Conservation (phyloP, 2,113 vertebrate species). For the Castor canadensis region DNA sequence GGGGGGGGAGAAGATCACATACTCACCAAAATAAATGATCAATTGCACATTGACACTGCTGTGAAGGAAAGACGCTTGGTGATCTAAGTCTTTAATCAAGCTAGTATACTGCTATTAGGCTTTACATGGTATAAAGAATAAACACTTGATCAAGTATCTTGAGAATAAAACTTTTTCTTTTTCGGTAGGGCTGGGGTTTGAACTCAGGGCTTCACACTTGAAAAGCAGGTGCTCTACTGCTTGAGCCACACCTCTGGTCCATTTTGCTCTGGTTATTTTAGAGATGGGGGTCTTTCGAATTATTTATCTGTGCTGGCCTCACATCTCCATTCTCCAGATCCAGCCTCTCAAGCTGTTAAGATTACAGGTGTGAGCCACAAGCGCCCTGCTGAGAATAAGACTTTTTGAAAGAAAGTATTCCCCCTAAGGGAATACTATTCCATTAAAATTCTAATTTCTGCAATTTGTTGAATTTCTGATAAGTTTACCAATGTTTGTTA, state of each 20-base stretch:
- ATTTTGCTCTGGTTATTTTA: too few relatives aligned
- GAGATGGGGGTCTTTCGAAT: too few relatives aligned
- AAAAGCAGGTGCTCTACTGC: too few relatives aligned
- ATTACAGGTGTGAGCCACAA: not conserved
- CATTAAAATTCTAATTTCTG: slow-evolving; percentile 30
- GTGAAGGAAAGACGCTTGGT: not conserved
- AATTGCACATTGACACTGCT: not conserved
- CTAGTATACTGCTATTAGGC: not conserved
- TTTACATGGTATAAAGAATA: not conserved
- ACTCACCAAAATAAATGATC: not conserved
- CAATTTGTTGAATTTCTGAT: not conserved
- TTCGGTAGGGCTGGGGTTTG: too few relatives aligned
- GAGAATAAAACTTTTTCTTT: too few relatives aligned
- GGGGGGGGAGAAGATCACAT: not conserved
- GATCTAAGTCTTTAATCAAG: slow-evolving; percentile 8
- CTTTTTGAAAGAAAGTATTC: slow-evolving; percentile 5
- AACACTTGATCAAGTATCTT: too few relatives aligned
- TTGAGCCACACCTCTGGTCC: too few relatives aligned
- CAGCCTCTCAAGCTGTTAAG: too few relatives aligned
- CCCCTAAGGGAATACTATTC: not conserved
- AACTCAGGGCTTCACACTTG: too few relatives aligned
- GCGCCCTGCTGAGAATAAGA: not conserved
- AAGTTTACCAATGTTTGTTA: slow-evolving; percentile 18
- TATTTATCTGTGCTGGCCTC: too few relatives aligned
- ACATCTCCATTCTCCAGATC: not conserved